Base-by-base conservation (phyloP, 2,113 vertebrate genomes). In the Scortum barcoo region DNA sequence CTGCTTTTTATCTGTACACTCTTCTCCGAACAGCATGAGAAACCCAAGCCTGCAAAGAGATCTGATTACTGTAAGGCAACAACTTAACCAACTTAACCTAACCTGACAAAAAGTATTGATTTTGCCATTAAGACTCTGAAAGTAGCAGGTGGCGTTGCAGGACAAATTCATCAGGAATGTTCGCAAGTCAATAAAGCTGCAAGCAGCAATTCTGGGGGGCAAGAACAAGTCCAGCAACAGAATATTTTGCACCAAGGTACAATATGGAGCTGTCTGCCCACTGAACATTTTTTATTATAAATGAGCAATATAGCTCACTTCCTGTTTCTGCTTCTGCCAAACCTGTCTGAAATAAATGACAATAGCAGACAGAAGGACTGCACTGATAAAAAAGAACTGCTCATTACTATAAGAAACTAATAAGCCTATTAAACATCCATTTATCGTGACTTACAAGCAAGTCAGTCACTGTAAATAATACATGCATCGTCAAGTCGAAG, bases 21-120 rank as follows among this genome's bases (percentile, higher is more conserved):
- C 44, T 40, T 58, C 60, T 65, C 54, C 10, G 60, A 22, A 76
- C 66, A 78, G 24, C 75, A 1, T 0, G 17, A 78, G 79, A 90
- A 85, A 88, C 86, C 42, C 6, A 57, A 90, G 38, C 63, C 67
- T 68, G 79, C 67, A 51, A 66, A 69, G 26, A 24, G 71, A 84
- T 85, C 66, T 60, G 57, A 61, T 72, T 36, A 67, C 76, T 78
- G 51, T 57, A 40, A 57, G 46, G 28, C 71, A 68, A 65, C 67
- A 65, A 51, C 84, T 82, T 88, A 38, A 72, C 13, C n/a, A 19
- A 36, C 22, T 51, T 17, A 20, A 54, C n/a, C n/a, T n/a, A 40
- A 36, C 57, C 28, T 33, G 12, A 40, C 28, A 54, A 38, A 62
- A 50, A 7, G 14, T 42, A 72, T 70, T 66, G 67, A 78, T 84